Percentiles rank a stretch among this genome's conserved stretches.
Evolutionary conservation across 2,113 vertebrate species (phyloP).

Genomic region (Oreocharis arfaki): DNA sequence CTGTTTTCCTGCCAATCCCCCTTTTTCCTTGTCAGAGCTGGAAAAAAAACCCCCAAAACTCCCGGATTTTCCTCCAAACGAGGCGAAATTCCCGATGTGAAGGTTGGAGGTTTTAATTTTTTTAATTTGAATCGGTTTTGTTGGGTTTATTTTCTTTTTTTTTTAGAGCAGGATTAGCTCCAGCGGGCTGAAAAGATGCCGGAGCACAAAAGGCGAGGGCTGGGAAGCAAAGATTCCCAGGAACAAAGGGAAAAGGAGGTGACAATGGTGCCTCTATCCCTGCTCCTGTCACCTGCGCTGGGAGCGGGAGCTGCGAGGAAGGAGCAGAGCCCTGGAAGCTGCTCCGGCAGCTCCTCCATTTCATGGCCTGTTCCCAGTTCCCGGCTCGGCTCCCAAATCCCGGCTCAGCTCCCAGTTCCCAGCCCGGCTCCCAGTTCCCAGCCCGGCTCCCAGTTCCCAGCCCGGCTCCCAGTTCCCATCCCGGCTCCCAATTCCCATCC

Average conservation of each 20-base stretch:
- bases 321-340: not conserved
- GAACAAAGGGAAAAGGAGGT: not conserved
- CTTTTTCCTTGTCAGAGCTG: not conserved
- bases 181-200: not conserved
- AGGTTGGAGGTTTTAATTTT: not conserved
- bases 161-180: not conserved
- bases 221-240: not conserved
- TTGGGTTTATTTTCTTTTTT: not conserved
- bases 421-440: too few species aligned
- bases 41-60: not conserved
- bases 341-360: not conserved
- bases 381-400: too few species aligned
- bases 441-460: too few species aligned
- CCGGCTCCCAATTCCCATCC: too few species aligned
- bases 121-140: not conserved
- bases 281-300: not conserved
- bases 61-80: accelerated
- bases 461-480: too few species aligned
- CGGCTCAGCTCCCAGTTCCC: too few species aligned
- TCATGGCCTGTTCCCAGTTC: not conserved
- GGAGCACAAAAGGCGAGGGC: not conserved
- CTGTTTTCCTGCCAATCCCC: accelerated
- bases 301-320: accelerated
- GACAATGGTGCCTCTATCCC: not conserved
- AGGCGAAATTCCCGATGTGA: not conserved